These are phyloP conservation scores for Myotis lucifugus DNA, from an alignment of 2,113 vertebrate genomes.

Conservation along the genomic window DNA sequence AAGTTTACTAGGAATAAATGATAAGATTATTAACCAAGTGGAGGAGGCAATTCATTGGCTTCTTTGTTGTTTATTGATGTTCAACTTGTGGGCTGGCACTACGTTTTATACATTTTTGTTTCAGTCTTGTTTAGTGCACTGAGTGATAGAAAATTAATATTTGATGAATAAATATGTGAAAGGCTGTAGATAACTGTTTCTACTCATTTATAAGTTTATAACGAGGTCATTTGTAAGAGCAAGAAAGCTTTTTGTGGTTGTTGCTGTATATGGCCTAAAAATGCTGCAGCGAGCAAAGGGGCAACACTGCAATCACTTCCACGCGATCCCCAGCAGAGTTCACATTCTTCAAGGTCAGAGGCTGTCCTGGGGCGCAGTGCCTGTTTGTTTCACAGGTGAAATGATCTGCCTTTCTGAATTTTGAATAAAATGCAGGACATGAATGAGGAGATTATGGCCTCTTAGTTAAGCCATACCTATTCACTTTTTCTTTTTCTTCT, in stretches of 20 bases:
- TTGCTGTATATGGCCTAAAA: background rate
- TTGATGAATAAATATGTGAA: background rate
- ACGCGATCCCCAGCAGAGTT: background rate
- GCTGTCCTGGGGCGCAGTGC: background rate
- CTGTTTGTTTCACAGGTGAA: background rate
- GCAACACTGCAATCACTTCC: background rate
- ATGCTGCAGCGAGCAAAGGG: background rate
- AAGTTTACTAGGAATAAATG: background rate
- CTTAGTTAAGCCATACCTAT: background rate
- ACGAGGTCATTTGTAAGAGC: background rate
- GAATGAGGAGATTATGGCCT: background rate
- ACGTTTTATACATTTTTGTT: background rate
- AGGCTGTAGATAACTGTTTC: background rate
- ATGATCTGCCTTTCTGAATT: conserved; percentile 1
- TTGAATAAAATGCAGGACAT: background rate
- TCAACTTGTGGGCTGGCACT: background rate
- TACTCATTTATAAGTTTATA: background rate
- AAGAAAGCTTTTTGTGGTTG: background rate
- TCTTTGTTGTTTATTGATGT: background rate
- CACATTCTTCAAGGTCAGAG: background rate
- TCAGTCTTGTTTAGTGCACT: background rate
- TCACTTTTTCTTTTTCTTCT: background rate
- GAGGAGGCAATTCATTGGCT: background rate
- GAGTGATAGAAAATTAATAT: background rate
- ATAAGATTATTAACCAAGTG: background rate